A percentile compares a stretch with the other conserved stretches of the same genome.
Conservation (phyloP, 2,113 vertebrate species). For the Pygoscelis adeliae region DNA sequence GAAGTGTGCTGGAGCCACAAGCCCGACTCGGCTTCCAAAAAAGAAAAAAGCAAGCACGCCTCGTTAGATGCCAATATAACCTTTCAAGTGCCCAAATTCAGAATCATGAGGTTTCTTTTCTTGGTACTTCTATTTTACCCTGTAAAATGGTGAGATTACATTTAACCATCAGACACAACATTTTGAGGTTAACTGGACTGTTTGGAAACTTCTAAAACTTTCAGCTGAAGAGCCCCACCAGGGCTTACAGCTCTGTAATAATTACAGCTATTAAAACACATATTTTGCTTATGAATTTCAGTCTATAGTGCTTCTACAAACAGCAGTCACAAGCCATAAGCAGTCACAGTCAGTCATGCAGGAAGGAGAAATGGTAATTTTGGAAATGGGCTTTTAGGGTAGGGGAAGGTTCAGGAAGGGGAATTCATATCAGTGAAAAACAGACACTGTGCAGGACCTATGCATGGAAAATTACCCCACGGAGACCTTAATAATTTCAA, state of each 20-base stretch:
- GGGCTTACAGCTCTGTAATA: neutral
- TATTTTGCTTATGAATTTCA: neutral
- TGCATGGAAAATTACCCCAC: neutral
- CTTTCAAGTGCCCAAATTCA: neutral
- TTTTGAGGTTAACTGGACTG: neutral
- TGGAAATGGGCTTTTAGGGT: neutral
- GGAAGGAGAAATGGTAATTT: neutral
- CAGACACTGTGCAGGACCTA: neutral
- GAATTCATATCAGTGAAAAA: neutral
- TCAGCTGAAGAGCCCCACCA: neutral
- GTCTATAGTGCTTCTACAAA: neutral
- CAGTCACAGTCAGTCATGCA: neutral
- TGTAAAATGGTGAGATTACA: neutral
- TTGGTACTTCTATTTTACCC: neutral
- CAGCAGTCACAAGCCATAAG: neutral
- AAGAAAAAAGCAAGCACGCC: neutral
- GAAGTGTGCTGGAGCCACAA: slow-evolving; percentile 1
- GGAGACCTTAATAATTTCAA: neutral
- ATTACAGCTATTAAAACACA: neutral
- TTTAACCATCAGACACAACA: neutral
- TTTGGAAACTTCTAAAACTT: neutral
- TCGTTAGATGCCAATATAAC: neutral
- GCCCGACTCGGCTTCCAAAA: neutral
- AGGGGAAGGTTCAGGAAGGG: neutral
- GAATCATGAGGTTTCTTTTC: neutral